phyloP scores from a whole-genome alignment of 2,113 vertebrate species.

The Pheucticus melanocephalus region DNA sequence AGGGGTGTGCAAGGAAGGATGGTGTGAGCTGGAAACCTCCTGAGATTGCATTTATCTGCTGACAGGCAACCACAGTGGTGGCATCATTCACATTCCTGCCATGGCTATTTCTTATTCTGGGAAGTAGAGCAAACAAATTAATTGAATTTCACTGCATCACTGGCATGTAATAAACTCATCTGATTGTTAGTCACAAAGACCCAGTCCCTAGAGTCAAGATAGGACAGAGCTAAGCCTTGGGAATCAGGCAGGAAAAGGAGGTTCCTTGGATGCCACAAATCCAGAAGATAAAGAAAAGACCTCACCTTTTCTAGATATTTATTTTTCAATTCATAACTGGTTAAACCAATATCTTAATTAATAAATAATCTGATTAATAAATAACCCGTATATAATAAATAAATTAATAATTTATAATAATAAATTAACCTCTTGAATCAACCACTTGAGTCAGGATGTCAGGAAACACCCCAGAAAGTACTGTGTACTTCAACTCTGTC shows the following conservation, averaged over 20 bases:
- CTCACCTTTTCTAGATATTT: not conserved
- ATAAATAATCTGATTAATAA: not conserved
- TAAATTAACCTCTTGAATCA: not conserved
- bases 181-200: not conserved
- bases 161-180: not conserved
- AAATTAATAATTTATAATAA: not conserved
- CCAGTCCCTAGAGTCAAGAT: not conserved
- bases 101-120: not conserved
- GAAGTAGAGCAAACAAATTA: slow-evolving; percentile 6
- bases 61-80: not conserved
- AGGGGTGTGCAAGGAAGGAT: not conserved
- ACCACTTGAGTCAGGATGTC: not conserved
- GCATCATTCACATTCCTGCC: not conserved
- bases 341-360: not conserved
- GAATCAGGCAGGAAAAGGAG: not conserved
- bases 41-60: not conserved
- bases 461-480: not conserved
- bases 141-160: slow-evolving; percentile 21
- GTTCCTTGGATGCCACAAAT: not conserved
- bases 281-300: not conserved
- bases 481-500: not conserved
- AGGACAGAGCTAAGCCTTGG: not conserved
- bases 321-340: not conserved
- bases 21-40: not conserved
- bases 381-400: not conserved